Percentiles rank a stretch among this genome's conserved stretches.
phyloP scores from a whole-genome alignment of 2,113 vertebrate genomes.

The Rhinichthys klamathensis region DNA sequence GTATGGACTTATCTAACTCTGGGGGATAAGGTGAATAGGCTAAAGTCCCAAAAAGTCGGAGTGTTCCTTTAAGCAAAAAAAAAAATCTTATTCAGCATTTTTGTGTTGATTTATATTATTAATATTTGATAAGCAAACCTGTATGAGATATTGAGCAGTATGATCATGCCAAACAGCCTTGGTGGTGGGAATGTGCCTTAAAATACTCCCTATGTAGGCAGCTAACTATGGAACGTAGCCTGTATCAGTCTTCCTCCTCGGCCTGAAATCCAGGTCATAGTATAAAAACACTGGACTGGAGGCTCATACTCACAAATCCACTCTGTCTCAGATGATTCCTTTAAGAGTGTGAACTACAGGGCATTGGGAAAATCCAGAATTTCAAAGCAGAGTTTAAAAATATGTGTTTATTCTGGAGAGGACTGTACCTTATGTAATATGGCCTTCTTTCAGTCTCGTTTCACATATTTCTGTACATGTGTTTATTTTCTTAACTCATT shows the following conservation, averaged over 20 bases:
- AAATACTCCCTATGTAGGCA: background rate
- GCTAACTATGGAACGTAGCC: background rate
- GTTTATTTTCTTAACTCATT: slow-evolving; percentile 59
- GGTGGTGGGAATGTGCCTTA: background rate
- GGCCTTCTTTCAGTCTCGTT: slow-evolving; percentile 61
- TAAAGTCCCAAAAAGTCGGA: too few species aligned
- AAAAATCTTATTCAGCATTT: background rate
- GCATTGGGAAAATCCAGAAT: slow-evolving; percentile 55
- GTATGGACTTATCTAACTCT: too few species aligned
- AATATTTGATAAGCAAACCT: background rate
- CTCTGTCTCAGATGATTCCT: slow-evolving; percentile 43
- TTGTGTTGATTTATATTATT: background rate
- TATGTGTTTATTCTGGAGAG: slow-evolving; percentile 67
- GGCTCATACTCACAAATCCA: slow-evolving; percentile 45
- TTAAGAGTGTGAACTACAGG: slow-evolving; percentile 59
- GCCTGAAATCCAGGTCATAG: slow-evolving; percentile 62
- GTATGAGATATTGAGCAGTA: background rate
- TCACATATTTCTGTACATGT: slow-evolving; percentile 62
- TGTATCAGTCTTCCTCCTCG: background rate
- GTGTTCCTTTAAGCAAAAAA: too few species aligned
- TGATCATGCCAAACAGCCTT: background rate
- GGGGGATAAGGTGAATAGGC: too few species aligned
- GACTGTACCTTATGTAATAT: slow-evolving; percentile 63
- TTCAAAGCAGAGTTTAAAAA: slow-evolving; percentile 66
- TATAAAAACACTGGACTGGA: slow-evolving; percentile 62